Evolutionary conservation across 1,140 invertebrate species (phyloP), one percentile per base, ranked within the genome.

Genomic region (Kradibia gibbosae): DNA sequence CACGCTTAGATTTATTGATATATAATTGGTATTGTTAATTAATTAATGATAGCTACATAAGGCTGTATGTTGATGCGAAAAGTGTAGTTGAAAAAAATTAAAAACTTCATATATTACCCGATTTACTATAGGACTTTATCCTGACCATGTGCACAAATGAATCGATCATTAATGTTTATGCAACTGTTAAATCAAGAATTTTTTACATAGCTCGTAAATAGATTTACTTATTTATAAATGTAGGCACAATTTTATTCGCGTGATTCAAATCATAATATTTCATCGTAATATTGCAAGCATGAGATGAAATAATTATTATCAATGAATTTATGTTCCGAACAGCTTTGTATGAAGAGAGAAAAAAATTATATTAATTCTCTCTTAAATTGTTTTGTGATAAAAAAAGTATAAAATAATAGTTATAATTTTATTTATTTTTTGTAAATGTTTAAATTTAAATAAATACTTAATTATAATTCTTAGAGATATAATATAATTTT

Each of bases 151-250:
- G 15, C 31, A 60, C 55, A 13, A 60, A 60, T n/a, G 53, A 60
- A 60, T 28, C 17, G 25, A n/a, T 60, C 31, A 11, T 60, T 60
- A 28, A 8, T 67, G 34, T 67, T 20, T 39, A 67, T 67, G 22
- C 34, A n/a, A n/a, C n/a, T n/a, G n/a, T n/a, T n/a, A n/a, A n/a
- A 57, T 57, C 4, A 22, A 57, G 15, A 57, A 57, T 5, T 25
- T 20, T 25, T 5, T 22, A 57, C 53, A 22, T 45, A 22, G 13
- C 39, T 22, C 22, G 39, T 70, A 70, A 42, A 70, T 42, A 22
- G 22, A 70, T 70, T 70, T 70, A 70, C 42, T 70, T n/a, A 45
- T 25, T 70, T 70, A n/a, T 70, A 70, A 70, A n/a, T 70, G 13
- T 39, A 13, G 31, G 34, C 13, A 34, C 34, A 17, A 62, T 62